Evolutionary conservation across 2,888 invertebrate species (phyloP), one percentile per base, ranked within the genome.

Genomic region (Scotopteryx bipunctaria): DNA sequence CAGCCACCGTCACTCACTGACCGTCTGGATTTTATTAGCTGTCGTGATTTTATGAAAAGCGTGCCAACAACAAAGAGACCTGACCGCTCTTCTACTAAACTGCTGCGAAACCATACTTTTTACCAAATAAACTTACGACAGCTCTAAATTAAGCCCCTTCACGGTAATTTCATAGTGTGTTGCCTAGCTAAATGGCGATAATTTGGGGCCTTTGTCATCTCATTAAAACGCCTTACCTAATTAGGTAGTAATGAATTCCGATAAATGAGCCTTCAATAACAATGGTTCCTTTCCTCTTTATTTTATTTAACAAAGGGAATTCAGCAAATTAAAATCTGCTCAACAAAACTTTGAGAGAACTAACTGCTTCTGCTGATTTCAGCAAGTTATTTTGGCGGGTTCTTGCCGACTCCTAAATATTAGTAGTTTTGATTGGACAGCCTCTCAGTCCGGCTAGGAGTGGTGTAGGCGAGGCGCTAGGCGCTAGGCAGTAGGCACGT

Each of bases 21-120:
- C 41, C 42, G 31, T 27, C 35, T 48, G 41, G 40, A 21, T 48
- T 29, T 42, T 29, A 36, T 42, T 44, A 35, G 35, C 13, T 42
- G 33, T 36, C 33, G 19, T 27, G 41, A 35, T 44, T 44, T 27
- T 36, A 44, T 35, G 33, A 35, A 36, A 19, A 23, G 33, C 40
- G 40, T 40, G 40, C 16, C 41, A 31, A 41, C 41, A 42, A 42
- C 41, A 32, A 32, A 9, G 21, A 32, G 9, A 2, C 1, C 19
- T 2, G 27, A n/a, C 21, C 13, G 41, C 14, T 8, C 16, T 14
- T 41, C 0, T n/a, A 29, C 29, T 40, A 16, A 29, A 25, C 27
- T 13, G 27, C 40, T 17, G 40, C 17, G 13, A n/a, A n/a, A n/a
- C n/a, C n/a, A n/a, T n/a, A n/a, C n/a, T n/a, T n/a, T n/a, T n/a